Conservation (phyloP, 2,797 vertebrate genomes). For the Enteromius fasciolatus region DNA sequence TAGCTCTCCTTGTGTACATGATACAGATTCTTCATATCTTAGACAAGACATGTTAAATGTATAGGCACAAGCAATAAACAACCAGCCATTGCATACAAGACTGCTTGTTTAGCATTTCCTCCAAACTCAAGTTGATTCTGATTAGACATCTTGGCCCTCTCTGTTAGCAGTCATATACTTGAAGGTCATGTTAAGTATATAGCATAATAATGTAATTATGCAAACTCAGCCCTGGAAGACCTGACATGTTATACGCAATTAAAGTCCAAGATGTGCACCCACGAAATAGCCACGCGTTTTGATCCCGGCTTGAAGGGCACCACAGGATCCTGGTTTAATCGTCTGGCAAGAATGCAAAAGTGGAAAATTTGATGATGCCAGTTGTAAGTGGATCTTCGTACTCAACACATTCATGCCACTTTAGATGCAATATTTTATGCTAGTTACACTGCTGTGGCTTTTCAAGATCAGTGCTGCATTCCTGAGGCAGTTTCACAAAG, state of each 20-base stretch:
- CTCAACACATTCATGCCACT: slow-evolving; percentile 28
- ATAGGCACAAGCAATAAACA: slow-evolving; percentile 54
- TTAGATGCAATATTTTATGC: slow-evolving; percentile 23
- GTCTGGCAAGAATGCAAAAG: slow-evolving; percentile 56
- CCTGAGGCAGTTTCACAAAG: neutral
- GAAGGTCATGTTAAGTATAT: slow-evolving; percentile 73
- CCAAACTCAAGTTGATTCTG: slow-evolving; percentile 70
- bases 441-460: slow-evolving; percentile 1
- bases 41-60: slow-evolving; percentile 39
- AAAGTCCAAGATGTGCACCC: slow-evolving; percentile 62
- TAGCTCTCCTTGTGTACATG: slow-evolving; percentile 4
- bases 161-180: slow-evolving; percentile 62
- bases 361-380: slow-evolving; percentile 45
- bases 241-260: slow-evolving; percentile 74
- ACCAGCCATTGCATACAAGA: slow-evolving; percentile 61
- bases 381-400: slow-evolving; percentile 43
- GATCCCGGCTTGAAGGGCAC: slow-evolving; percentile 68
- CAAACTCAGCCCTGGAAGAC: slow-evolving; percentile 63
- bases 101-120: slow-evolving; percentile 61
- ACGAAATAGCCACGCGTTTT: slow-evolving; percentile 67
- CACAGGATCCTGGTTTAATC: slow-evolving; percentile 66
- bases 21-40: slow-evolving; percentile 5
- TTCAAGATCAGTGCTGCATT: slow-evolving; percentile 7
- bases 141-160: slow-evolving; percentile 65
- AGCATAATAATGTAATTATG: slow-evolving; percentile 76